Percentiles rank a stretch among this genome's conserved stretches.
These are phyloP conservation scores for Ptilorrhoa leucosticta DNA, from an alignment of 2,113 vertebrate species.

Conservation along the genomic window DNA sequence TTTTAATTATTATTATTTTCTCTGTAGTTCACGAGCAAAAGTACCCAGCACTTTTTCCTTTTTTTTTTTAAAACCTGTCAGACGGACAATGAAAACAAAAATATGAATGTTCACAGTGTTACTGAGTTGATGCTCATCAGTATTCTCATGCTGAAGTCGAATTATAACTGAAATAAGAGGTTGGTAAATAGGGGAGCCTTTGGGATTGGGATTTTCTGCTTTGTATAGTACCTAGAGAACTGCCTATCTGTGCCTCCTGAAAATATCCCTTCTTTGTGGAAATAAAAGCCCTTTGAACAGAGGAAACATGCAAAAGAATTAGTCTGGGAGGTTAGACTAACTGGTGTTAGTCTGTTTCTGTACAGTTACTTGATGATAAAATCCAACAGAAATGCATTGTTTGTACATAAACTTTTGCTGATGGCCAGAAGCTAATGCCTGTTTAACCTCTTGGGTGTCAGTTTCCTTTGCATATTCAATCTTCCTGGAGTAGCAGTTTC, in stretches of 20 bases:
- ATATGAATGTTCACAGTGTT: not conserved
- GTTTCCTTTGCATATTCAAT: not conserved
- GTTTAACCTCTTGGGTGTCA: not conserved
- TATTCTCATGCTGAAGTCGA: not conserved
- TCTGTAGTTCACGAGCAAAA: not conserved
- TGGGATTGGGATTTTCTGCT: not conserved
- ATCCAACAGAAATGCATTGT: not conserved
- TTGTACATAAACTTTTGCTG: not conserved
- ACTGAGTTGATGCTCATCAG: not conserved
- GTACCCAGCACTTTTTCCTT: not conserved
- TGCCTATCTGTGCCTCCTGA: not conserved
- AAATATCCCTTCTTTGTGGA: not conserved
- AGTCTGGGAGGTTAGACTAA: not conserved
- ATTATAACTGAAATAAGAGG: not conserved
- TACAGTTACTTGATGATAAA: not conserved
- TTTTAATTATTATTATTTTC: not conserved
- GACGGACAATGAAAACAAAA: not conserved
- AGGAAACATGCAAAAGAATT: not conserved
- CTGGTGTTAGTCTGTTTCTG: not conserved
- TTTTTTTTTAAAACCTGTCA: not conserved
- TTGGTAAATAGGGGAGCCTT: not conserved
- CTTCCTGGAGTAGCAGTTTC: not conserved
- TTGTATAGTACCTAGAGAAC: not conserved
- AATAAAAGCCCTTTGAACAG: not conserved
- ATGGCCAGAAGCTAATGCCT: not conserved